Evolutionary conservation across 2,113 vertebrate species (phyloP).

Genomic region (chimpanzee (Pan troglodytes)): NHGRI_mPanTro3-v2.1_pri NC_072407.2:109716001-109716500

Average conservation of each 20-base stretch:
- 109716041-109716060: background rate
- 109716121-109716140: background rate
- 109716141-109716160: background rate
- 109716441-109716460: background rate
- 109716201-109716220: background rate
- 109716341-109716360: background rate
- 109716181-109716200: background rate
- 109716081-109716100: background rate
- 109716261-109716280: background rate
- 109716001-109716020: background rate
- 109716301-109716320: background rate
- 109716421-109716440: background rate
- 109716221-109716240: background rate
- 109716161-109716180: background rate
- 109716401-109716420: background rate
- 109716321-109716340: background rate
- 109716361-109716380: background rate
- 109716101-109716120: background rate
- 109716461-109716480: constrained; percentile 27
- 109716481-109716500: background rate
- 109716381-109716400: background rate
- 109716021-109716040: background rate
- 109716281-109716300: background rate
- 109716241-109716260: background rate
- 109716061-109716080: background rate